These are phyloP conservation scores for Megalurothrips usitatus DNA, from an alignment of 2,888 invertebrate species.

Conservation along the genomic window DNA sequence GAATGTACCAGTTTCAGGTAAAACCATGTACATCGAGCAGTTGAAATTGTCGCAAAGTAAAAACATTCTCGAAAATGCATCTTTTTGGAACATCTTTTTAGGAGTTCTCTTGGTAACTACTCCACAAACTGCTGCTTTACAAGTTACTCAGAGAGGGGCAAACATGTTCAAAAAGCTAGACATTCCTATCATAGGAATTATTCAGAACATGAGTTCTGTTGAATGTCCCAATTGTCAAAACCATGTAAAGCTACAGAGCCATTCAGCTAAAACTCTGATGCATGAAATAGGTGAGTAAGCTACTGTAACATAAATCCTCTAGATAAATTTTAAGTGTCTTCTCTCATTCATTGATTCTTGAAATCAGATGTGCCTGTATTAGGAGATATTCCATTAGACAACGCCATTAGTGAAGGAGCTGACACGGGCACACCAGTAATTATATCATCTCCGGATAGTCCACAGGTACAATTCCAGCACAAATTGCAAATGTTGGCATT, in stretches of 20 bases:
- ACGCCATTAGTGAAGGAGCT: conserved; percentile 62
- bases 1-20: conserved; percentile 77
- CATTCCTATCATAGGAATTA: conserved; percentile 79
- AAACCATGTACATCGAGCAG: not conserved
- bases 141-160: conserved; percentile 80
- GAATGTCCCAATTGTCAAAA: conserved; percentile 72
- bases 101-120: conserved; percentile 89
- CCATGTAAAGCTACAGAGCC: conserved; percentile 69
- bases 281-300: conserved; percentile 54
- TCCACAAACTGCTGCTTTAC: conserved; percentile 80
- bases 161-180: conserved; percentile 81
- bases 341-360: conserved; percentile 30
- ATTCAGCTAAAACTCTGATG: conserved; percentile 58
- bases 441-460: conserved; percentile 58
- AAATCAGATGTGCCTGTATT: conserved; percentile 54
- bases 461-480: conserved; percentile 39
- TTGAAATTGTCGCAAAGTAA: too few relatives aligned
- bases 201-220: conserved; percentile 85
- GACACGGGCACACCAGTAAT: conserved; percentile 74
- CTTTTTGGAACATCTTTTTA: conserved; percentile 42
- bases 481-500: not conserved
- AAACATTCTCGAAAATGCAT: too few relatives aligned
- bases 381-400: conserved; percentile 67
- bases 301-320: conserved; percentile 16
- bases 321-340: conserved; percentile 29